Percentiles rank a stretch among this genome's conserved stretches.
phyloP scores from a whole-genome alignment of 2,888 invertebrate species.

The Catocala sponsa region DNA sequence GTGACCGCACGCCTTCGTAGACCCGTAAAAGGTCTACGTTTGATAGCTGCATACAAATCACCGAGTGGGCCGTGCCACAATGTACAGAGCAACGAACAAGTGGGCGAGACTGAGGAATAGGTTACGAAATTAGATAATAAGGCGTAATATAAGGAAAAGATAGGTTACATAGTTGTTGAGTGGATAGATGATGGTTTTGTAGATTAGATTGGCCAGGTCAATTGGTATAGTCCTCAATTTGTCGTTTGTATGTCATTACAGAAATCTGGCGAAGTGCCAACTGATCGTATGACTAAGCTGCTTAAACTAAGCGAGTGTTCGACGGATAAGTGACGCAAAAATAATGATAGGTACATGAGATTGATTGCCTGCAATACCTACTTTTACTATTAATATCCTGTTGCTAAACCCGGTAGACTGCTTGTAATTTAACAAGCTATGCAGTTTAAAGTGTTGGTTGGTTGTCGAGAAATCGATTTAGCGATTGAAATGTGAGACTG shows the following conservation, averaged over 20 bases:
- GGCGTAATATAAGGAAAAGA: slow-evolving; percentile 42
- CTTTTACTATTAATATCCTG: slow-evolving; percentile 8
- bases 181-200: slow-evolving; percentile 9
- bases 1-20: slow-evolving; percentile 54
- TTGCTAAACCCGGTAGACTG: slow-evolving; percentile 1
- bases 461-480: too few relatives aligned
- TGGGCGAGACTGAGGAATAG: slow-evolving; percentile 56
- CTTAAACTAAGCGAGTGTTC: too few relatives aligned
- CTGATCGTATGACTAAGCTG: background rate
- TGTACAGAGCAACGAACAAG: slow-evolving; percentile 51
- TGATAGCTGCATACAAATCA: slow-evolving; percentile 70
- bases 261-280: slow-evolving; percentile 12
- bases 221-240: slow-evolving; percentile 21
- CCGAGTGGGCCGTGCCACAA: slow-evolving; percentile 66
- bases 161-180: slow-evolving; percentile 25
- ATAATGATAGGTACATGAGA: background rate
- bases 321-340: background rate
- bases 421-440: background rate
- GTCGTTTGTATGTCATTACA: slow-evolving; percentile 10
- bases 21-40: slow-evolving; percentile 66
- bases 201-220: slow-evolving; percentile 22
- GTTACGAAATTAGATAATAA: slow-evolving; percentile 50
- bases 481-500: too few relatives aligned
- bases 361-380: background rate
- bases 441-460: background rate